Evolutionary conservation across 2,888 invertebrate species (phyloP), one percentile per base, ranked within the genome.

Genomic region (Gari tellinella): DNA sequence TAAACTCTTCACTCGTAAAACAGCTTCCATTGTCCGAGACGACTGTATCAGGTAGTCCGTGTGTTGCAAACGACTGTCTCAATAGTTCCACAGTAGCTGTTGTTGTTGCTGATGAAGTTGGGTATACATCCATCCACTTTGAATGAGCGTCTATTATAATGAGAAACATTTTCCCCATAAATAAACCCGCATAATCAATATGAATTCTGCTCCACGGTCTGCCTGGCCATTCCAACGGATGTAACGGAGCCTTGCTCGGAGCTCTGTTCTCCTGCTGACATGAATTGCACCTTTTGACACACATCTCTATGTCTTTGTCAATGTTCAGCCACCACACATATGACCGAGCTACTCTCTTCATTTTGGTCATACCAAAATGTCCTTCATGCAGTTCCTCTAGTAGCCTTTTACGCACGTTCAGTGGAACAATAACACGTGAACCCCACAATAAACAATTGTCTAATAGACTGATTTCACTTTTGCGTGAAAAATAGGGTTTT

Each of bases 301-400:
- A n/a, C n/a, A n/a, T n/a, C n/a, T n/a, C n/a, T n/a, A 80, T 58
- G 40, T 80, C 72, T 8, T 45, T 48, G 46, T 79, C 79, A 15
- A 84, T 38, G 14, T 62, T 67, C 17, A 79, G 80, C 84, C 85
- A 85, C 80, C 80, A 83, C 15, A 84, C 46, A 56, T 72, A 81
- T 26, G 74, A 73, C 3, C 83, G 38, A 8, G 74, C 65, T 2
- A 83, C 40, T 7, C 43, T 41, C 53, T 86, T 84, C 83, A 81
- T 84, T 3, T 76, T 46, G 14, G 37, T 26, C 2, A 81, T 79
- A 10, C 81, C 80, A 25, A 72, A 68, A 58, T 86, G 82, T 51
- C 56, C 60, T 12, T 53, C 56, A 58, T 79, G 72, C 12, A 56
- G 3, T 17, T 56, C 40, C 2, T 56, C 43, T 15, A 43, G 19